Base-by-base conservation (phyloP, 2,113 vertebrate species). In the Malurus melanocephalus region DNA sequence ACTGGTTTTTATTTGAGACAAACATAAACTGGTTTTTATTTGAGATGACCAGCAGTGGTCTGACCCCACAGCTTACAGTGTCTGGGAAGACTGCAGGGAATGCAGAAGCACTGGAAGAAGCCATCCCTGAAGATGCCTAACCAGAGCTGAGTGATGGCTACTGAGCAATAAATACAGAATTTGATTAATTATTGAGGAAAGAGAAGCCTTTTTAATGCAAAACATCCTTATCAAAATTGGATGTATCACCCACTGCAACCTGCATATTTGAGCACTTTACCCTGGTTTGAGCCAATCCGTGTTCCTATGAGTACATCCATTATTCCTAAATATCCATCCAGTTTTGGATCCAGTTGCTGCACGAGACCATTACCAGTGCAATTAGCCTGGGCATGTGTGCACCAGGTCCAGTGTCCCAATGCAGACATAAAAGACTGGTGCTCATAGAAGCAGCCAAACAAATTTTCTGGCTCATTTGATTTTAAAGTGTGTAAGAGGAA, bases 381-480 rank as follows among this genome's bases (percentile, higher is more conserved):
- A 88, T 90, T 85, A 87, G 60, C 48, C 85, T 52, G 79, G 72
- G 35, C 67, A 85, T 13, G 4, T 62, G 88, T 80, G 68, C 42
- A 38, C 69, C 84, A 87, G 59, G 53, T 87, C 84, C 59, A 30
- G 77, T 27, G 17, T 82, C 89, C 82, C 32, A 6, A 11, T 5
- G 23, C 49, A 85, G 59, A 65, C 74, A 76, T 90, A 61, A 86
- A 91, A 88, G 69, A 87, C 30, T 0, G 7, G 79, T 42, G 80
- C 74, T 90, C 56, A 62, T 0, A 60, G 59, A 81, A 73, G 62
- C 88, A 88, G 90, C 84, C 78, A 94, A 92, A 94, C 75, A 93
- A 35, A 90, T 87, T 94, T 95, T 94, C 88, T 76, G 80, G 67
- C 67, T 94, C 93, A 85, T 94, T 93, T 94, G 62, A 67, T 82